Evolutionary conservation across 2,797 vertebrate genomes (phyloP), one percentile per base, ranked within the genome.

Genomic region (Parauchenoglanis ngamensis): DNA sequence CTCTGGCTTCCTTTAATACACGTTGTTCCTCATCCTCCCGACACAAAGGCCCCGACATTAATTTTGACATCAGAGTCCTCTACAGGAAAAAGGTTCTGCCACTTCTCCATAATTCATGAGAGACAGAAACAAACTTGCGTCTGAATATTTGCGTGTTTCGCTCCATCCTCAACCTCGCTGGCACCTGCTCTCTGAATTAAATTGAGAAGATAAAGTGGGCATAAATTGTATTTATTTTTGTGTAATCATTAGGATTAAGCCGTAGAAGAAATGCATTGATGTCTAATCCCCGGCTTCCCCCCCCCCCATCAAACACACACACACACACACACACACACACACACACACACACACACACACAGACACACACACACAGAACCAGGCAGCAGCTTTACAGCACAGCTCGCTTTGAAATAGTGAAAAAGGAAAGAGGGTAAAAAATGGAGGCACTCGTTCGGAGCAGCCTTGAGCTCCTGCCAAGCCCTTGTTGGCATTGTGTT

Each of bases 381-480:
- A 90, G 89, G 87, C 80, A 85, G 78, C 85, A 91, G 93, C 95
- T 95, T 95, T 92, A 91, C 89, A 94, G 94, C 92, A 92, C 94
- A 94, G 92, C 92, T 93, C 89, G 92, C 94, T 97, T 97, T 96
- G 94, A 95, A 96, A 96, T 95, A 94, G 92, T 94, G 94, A 95
- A 91, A 78, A 92, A 65, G 70, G 25, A 83, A 44, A 52, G 56
- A 40, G 56, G 31, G 54, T 2, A 49, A 86, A 85, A 91, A 90
- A 90, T 88, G 85, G 93, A 96, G 95, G 94, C 95, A 94, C 95
- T 96, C 95, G 92, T 95, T 96, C 93, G 88, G 95, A 95, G 96
- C 86, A 86, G 95, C 96, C 97, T 97, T 97, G 97, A 97, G 96
- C 94, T 91, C 94, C 94, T 96, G 97, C 96, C 97, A 97, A 96